Percentiles rank a stretch among this genome's conserved stretches.
Evolutionary conservation across 2,113 vertebrate species (phyloP).

Genomic region (Pardalotus punctatus): DNA sequence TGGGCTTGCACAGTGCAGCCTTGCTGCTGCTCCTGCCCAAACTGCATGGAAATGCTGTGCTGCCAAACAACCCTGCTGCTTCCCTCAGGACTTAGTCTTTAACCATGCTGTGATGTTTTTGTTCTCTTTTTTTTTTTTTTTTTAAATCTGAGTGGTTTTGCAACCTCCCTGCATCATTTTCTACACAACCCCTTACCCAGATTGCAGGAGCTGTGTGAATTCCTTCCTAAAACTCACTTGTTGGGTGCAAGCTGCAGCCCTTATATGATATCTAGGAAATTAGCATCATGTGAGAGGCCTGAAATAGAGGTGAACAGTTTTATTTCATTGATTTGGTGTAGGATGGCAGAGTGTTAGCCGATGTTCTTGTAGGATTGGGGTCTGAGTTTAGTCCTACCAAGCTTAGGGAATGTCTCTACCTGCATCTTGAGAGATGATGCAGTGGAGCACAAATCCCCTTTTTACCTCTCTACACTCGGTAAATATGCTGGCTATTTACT

Average conservation of each 20-base stretch:
- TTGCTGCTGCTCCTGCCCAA: neutral
- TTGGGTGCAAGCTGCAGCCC: neutral
- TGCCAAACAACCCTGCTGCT: neutral
- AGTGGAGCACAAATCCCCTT: neutral
- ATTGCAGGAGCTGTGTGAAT: neutral
- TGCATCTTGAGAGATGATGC: neutral
- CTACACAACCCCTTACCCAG: neutral
- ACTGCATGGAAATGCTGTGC: neutral
- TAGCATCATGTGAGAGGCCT: neutral
- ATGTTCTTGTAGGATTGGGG: neutral
- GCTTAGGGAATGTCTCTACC: neutral
- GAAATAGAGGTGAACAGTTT: neutral
- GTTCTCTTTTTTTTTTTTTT: neutral
- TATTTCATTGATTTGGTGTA: neutral
- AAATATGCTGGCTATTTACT: neutral
- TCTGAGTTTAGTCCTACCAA: neutral
- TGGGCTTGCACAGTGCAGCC: neutral
- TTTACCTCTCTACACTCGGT: neutral
- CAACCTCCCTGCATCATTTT: neutral
- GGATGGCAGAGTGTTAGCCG: neutral
- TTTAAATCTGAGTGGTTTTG: neutral
- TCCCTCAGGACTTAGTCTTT: neutral
- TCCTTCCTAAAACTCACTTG: neutral
- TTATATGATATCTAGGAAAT: fast-evolving
- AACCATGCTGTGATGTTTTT: neutral